Base-by-base conservation (phyloP, 2,888 invertebrate genomes). In the Anticlea derivata region DNA sequence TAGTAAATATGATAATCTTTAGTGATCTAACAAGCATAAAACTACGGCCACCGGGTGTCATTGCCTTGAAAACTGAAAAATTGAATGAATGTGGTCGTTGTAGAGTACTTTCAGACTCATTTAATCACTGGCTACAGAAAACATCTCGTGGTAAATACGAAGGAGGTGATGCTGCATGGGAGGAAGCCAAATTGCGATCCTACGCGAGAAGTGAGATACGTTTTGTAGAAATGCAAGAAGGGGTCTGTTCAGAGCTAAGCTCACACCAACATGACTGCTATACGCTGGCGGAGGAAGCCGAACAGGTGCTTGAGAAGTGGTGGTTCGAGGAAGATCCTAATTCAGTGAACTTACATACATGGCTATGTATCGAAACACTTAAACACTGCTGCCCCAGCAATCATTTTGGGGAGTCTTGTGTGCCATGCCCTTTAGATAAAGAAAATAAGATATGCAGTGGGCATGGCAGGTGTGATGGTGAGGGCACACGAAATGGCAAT, bases 161-260 rank as follows among this genome's bases (percentile, higher is more conserved):
- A 73, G 98, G 98, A 26, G 98, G 98, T 5, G 98, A 98, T 83
- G 94, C 96, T 0, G 96, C 96, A 34, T 98, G 98, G 97, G 98
- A 98, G 80, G 96, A 97, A 83, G 93, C 96, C 54, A 96, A 96
- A 71, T 85, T 96, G 54, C 94, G 95, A 54, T 93, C 94, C 4
- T 98, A 98, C 77, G 92, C 95, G 37, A 94, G 92, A 11, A 97
- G 98, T 84, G 98, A 98, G 91, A 93, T 98, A 37, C 92, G 99
- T 47, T 88, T 98, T 48, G 94, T 97, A 2, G 99, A 99, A 87
- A 96, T 98, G 44, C 96, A 98, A 82, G 98, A 98, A 83, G 92
- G 93, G 7, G 83, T 98, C 2, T 99, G 99, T 86, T 86, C 90
- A 7, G 92, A 93, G 26, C 86, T 95, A 0, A 92, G 92, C 56